Conservation (phyloP, 2,113 vertebrate species). For the Oncorhynchus tshawytscha region DNA sequence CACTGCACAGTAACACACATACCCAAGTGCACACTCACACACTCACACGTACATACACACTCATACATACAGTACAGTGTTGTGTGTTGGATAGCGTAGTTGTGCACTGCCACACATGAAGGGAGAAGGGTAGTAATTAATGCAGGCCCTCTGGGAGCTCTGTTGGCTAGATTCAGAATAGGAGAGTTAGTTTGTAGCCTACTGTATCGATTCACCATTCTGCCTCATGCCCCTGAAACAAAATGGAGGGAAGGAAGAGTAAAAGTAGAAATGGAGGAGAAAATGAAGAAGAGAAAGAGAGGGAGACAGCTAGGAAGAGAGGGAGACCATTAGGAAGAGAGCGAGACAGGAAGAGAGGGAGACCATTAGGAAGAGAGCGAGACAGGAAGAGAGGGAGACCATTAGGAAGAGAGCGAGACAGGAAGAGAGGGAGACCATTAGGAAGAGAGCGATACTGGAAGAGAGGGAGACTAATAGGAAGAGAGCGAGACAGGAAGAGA, state of each 20-base stretch:
- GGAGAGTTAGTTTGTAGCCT: background rate
- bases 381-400: too few relatives aligned
- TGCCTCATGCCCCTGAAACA: background rate
- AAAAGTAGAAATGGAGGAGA: slow-evolving; percentile 10
- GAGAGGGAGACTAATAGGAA: too few relatives aligned
- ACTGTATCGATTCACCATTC: background rate
- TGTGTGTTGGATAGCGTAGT: background rate
- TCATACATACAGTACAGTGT: background rate
- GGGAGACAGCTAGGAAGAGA: slow-evolving; percentile 22
- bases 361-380: too few relatives aligned
- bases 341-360: too few relatives aligned
- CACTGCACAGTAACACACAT: slow-evolving; percentile 7
- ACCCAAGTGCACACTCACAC: slow-evolving; percentile 8
- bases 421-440: too few relatives aligned
- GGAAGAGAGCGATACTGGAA: too few relatives aligned
- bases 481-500: too few relatives aligned
- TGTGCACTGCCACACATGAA: background rate
- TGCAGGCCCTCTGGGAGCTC: background rate
- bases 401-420: too few relatives aligned
- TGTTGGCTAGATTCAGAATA: background rate
- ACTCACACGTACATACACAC: background rate
- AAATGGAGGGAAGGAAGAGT: background rate
- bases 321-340: background rate
- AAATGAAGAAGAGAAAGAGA: slow-evolving; percentile 13
- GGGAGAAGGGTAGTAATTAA: slow-evolving; percentile 5